Percentiles rank a stretch among this genome's conserved stretches.
These are phyloP conservation scores for Danaus plexippus DNA, from an alignment of 1,140 invertebrate species.

Conservation along the genomic window DNA sequence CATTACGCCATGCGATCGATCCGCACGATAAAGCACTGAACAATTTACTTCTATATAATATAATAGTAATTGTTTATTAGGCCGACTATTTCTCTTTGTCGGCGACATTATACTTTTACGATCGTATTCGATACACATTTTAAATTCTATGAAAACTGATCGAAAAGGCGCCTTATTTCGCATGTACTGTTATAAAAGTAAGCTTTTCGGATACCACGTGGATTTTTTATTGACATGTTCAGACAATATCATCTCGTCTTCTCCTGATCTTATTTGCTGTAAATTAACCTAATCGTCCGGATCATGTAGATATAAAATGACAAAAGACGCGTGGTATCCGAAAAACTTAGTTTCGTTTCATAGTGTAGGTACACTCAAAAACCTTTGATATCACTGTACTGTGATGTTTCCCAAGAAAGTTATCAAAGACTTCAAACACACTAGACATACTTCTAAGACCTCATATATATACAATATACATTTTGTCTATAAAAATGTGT, in stretches of 20 bases:
- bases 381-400: too few species aligned
- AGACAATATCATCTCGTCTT: neutral
- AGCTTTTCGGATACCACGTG: neutral
- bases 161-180: conserved; percentile 6
- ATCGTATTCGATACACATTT: conserved; percentile 41
- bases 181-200: too few species aligned
- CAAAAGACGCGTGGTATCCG: too few species aligned
- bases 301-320: too few species aligned
- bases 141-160: neutral
- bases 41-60: conserved; percentile 46
- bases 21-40: conserved; percentile 44
- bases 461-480: neutral
- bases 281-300: too few species aligned
- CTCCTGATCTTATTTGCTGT: too few species aligned
- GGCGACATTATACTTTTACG: conserved; percentile 46
- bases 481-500: conserved; percentile 8
- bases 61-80: conserved; percentile 61
- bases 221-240: neutral
- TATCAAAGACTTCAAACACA: too few species aligned
- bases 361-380: too few species aligned
- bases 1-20: conserved; percentile 16
- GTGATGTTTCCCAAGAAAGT: too few species aligned
- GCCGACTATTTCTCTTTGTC: conserved; percentile 39
- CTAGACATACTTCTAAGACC: too few species aligned
- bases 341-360: too few species aligned